Percentiles rank a stretch among this genome's conserved stretches.
Conservation (phyloP, 1,140 invertebrate species). For the Heliconius hermathena region DNA sequence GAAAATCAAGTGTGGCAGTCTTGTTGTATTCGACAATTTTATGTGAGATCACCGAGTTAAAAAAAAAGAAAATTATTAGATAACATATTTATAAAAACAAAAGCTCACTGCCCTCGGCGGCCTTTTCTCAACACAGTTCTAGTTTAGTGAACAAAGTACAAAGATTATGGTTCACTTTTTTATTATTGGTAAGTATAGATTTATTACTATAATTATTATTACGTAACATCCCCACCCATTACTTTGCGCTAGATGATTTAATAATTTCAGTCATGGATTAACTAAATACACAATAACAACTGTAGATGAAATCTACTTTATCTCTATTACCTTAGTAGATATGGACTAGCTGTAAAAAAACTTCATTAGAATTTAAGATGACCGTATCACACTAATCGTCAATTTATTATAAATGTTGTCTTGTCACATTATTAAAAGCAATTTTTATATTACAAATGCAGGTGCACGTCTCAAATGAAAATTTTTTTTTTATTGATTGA, state of each 20-base stretch:
- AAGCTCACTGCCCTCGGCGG: conserved; percentile 36
- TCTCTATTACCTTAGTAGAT: conserved; percentile 57
- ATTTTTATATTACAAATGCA: conserved; percentile 55
- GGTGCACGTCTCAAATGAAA: conserved; percentile 75
- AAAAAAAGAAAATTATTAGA: conserved; percentile 19
- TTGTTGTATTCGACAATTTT: conserved; percentile 4
- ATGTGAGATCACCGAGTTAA: conserved; percentile 26
- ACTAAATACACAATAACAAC: conserved; percentile 41
- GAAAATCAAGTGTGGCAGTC: not conserved
- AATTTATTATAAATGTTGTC: conserved; percentile 56
- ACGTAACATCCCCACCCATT: conserved; percentile 57
- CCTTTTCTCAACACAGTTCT: conserved; percentile 34
- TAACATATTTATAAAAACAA: conserved; percentile 20
- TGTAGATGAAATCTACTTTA: conserved; percentile 76
- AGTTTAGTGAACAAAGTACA: conserved; percentile 69
- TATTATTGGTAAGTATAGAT: conserved; percentile 66
- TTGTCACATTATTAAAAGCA: conserved; percentile 47
- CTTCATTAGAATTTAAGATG: conserved; percentile 63
- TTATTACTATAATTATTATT: conserved; percentile 48
- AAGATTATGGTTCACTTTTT: conserved; percentile 59
- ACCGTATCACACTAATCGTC: conserved; percentile 56
- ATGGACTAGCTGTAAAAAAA: conserved; percentile 56
- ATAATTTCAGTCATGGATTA: conserved; percentile 54
- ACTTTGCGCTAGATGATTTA: conserved; percentile 55
- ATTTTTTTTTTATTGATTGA: conserved; percentile 45